Evolutionary conservation across 2,888 invertebrate species (phyloP).

Genomic region (Helicoverpa assulta): DNA sequence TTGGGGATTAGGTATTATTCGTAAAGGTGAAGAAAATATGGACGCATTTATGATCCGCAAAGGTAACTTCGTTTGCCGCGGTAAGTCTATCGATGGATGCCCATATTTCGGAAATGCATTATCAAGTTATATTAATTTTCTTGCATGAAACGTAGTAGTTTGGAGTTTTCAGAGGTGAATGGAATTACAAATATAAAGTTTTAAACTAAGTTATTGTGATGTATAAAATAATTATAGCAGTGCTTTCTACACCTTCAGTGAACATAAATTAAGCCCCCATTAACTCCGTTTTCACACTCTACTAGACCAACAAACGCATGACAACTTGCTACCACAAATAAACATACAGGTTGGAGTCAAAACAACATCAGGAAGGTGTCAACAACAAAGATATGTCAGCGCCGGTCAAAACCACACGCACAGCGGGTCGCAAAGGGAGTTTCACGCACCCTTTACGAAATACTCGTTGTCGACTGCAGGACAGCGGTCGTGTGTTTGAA

Average conservation of each 20-base stretch:
- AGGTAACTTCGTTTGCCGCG: no score
- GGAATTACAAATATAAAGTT: no score
- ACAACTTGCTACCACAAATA: conserved; percentile 34
- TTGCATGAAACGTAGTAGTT: no score
- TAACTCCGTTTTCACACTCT: conserved; percentile 2
- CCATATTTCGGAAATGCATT: no score
- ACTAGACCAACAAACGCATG: conserved; percentile 27
- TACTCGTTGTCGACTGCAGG: conserved; percentile 38
- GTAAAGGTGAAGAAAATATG: not conserved
- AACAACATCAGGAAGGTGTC: conserved; percentile 44
- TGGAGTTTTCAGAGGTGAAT: no score
- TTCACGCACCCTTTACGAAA: conserved; percentile 39
- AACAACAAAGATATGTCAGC: conserved; percentile 44
- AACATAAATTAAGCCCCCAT: not conserved
- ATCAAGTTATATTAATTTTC: no score
- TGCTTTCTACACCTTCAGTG: not conserved
- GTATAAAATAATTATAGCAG: no score
- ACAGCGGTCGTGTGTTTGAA: conserved; percentile 19
- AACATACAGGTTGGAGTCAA: conserved; percentile 39
- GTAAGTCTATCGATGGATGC: no score
- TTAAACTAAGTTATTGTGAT: no score
- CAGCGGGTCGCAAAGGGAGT: conserved; percentile 20
- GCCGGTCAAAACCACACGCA: conserved; percentile 54
- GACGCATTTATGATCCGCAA: not conserved
- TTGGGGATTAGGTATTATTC: not conserved